Percentiles rank a stretch among this genome's conserved stretches.
Conservation (phyloP, 2,888 invertebrate species). For the Acrocyrtus sp. region DNA sequence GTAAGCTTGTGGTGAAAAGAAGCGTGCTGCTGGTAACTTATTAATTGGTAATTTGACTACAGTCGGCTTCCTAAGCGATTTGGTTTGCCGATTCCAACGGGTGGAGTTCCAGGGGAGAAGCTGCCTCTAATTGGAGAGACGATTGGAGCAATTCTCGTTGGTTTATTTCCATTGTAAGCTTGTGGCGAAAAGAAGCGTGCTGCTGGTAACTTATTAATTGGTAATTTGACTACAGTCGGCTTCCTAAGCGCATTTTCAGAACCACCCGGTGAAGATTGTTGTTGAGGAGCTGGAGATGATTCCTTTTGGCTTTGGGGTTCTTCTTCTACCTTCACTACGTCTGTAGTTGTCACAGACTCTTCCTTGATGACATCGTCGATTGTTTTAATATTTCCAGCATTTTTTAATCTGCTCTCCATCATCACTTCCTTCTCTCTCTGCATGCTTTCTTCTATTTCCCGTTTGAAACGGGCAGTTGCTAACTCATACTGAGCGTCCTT, state of each 20-base stretch:
- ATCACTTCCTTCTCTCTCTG: slow-evolving; percentile 59
- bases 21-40: slow-evolving; percentile 37
- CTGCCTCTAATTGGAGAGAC: slow-evolving; percentile 20
- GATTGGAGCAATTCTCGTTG: slow-evolving; percentile 30
- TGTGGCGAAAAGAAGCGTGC: slow-evolving; percentile 36
- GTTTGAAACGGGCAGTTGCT: slow-evolving; percentile 60
- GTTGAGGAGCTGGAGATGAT: neutral
- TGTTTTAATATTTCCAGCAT: neutral
- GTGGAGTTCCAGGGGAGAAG: neutral
- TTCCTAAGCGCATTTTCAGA: slow-evolving; percentile 22
- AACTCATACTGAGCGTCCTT: slow-evolving; percentile 58
- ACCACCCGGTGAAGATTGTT: neutral
- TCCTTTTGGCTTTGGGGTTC: neutral
- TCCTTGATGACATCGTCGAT: neutral
- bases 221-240: slow-evolving; percentile 29
- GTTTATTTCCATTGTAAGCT: slow-evolving; percentile 36
- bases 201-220: slow-evolving; percentile 30
- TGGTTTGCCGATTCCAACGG: neutral
- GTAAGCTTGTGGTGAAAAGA: slow-evolving; percentile 34
- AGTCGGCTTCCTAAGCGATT: slow-evolving; percentile 39
- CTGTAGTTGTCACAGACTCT: neutral
- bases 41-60: slow-evolving; percentile 22
- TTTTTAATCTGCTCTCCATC: slow-evolving; percentile 46
- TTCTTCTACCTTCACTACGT: neutral
- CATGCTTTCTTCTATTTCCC: slow-evolving; percentile 61